Evolutionary conservation across 2,113 vertebrate genomes (phyloP).

Genomic region (Psittacus erithacus): DNA sequence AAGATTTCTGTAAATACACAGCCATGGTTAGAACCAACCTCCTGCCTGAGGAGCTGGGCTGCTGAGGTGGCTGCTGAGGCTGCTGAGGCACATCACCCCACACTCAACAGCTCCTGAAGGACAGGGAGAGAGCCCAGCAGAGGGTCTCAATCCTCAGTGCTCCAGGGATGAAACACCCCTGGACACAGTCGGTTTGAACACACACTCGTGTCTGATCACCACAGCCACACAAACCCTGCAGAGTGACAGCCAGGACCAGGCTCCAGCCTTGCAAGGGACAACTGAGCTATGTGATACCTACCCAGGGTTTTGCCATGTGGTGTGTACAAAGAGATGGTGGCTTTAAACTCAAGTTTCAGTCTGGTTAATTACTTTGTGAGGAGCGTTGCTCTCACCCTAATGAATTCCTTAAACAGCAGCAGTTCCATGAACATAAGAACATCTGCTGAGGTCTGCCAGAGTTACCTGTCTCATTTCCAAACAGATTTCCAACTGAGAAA

Average conservation of each 20-base stretch:
- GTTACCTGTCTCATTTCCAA: neutral
- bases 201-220: neutral
- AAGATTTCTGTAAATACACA: neutral
- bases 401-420: neutral
- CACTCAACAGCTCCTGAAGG: neutral
- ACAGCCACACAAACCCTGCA: neutral
- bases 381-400: neutral
- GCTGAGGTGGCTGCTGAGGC: neutral
- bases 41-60: neutral
- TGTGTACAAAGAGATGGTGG: neutral
- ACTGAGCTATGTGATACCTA: neutral
- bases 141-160: neutral
- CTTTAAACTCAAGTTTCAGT: neutral
- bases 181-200: neutral
- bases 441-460: neutral
- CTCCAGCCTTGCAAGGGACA: neutral
- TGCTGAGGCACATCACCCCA: neutral
- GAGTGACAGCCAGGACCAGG: neutral
- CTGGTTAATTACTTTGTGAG: neutral
- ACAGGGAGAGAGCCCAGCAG: neutral
- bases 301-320: neutral
- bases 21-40: neutral
- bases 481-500: constrained; percentile 50
- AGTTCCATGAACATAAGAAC: neutral
- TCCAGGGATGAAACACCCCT: neutral